Evolutionary conservation across 1,140 invertebrate species (phyloP).

Genomic region (Hypothenemus hampei): DNA sequence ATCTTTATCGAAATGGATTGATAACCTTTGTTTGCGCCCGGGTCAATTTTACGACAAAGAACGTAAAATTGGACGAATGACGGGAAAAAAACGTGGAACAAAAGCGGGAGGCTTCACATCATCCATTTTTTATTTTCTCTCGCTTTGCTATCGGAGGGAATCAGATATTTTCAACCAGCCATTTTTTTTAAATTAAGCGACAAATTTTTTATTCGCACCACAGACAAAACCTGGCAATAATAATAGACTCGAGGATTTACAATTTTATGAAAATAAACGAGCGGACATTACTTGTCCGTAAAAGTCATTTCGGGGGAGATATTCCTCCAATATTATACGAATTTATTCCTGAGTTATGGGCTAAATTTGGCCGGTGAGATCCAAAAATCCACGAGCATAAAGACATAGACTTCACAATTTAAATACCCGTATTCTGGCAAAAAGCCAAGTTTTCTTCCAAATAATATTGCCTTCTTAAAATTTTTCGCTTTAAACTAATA

Average conservation of each 20-base stretch:
- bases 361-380: constrained; percentile 25
- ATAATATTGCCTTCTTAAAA: too few relatives aligned
- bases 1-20: constrained; percentile 10
- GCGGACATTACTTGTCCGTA: constrained; percentile 24
- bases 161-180: background rate
- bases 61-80: constrained; percentile 12
- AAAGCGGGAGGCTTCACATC: constrained; percentile 1
- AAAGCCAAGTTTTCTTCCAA: background rate
- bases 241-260: constrained; percentile 24
- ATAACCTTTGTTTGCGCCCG: constrained; percentile 11
- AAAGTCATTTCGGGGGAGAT: constrained; percentile 25
- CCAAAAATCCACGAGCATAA: constrained; percentile 2
- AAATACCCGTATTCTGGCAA: background rate
- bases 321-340: constrained; percentile 28
- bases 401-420: background rate
- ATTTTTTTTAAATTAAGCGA: too few relatives aligned
- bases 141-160: too few relatives aligned
- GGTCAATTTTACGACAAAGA: constrained; percentile 12
- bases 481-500: too few relatives aligned
- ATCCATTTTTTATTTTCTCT: too few relatives aligned
- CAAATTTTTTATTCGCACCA: too few relatives aligned
- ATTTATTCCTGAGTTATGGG: constrained; percentile 29
- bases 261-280: constrained; percentile 29
- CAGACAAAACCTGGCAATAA: too few relatives aligned
- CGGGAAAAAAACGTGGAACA: background rate